Conservation (phyloP, 2,888 invertebrate species). For the Synergus japonicus region DNA sequence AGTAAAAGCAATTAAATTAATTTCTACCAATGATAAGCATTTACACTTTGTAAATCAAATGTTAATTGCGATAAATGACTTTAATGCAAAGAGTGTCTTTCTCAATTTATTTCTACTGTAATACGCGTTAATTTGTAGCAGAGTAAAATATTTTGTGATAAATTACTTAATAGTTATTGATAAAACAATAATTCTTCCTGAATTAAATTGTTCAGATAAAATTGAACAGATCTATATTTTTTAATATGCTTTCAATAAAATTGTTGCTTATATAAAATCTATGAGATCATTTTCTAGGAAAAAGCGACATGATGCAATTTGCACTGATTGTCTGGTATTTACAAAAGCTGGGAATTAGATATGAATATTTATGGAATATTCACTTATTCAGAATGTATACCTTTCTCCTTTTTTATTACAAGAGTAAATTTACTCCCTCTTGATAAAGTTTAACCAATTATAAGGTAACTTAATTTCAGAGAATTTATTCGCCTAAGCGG, state of each 20-base stretch:
- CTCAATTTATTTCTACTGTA: neutral
- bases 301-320: neutral
- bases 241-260: neutral
- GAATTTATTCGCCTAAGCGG: neutral
- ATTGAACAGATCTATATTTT: neutral
- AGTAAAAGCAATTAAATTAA: no score
- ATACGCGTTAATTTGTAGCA: neutral
- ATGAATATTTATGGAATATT: constrained; percentile 5
- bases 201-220: neutral
- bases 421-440: neutral
- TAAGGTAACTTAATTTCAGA: neutral
- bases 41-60: neutral
- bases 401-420: neutral
- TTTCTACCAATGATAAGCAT: neutral
- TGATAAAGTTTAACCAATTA: constrained; percentile 22
- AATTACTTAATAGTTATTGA: neutral
- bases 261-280: neutral
- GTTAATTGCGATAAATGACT: neutral
- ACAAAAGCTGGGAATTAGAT: neutral
- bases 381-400: neutral
- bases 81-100: neutral
- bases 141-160: neutral
- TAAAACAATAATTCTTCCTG: neutral
- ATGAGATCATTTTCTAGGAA: neutral
- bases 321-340: neutral